Evolutionary conservation across 2,888 invertebrate species (phyloP).

Genomic region (Sturmia bella): DNA sequence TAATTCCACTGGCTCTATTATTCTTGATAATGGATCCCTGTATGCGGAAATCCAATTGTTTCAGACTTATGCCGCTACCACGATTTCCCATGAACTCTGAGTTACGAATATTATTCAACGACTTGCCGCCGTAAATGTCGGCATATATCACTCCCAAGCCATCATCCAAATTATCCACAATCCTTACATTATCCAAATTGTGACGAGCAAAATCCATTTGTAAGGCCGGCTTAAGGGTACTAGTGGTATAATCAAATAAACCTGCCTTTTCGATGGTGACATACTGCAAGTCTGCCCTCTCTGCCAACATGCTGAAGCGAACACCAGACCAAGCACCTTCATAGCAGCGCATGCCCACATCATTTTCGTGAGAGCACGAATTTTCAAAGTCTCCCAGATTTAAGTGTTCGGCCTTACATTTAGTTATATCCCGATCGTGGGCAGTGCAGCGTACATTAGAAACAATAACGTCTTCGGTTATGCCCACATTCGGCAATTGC

Average conservation of each 20-base stretch:
- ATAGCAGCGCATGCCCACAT: conserved; percentile 94
- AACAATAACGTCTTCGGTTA: conserved; percentile 88
- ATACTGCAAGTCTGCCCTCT: conserved; percentile 92
- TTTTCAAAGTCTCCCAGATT: conserved; percentile 89
- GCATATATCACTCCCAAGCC: conserved; percentile 97
- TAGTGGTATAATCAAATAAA: conserved; percentile 94
- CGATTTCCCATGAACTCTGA: conserved; percentile 92
- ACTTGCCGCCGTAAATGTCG: conserved; percentile 93
- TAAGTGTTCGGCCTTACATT: conserved; percentile 90
- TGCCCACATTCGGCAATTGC: conserved; percentile 90
- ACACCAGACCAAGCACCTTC: conserved; percentile 97
- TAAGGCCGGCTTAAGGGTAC: conserved; percentile 92
- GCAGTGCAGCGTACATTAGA: conserved; percentile 95
- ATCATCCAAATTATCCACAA: conserved; percentile 94
- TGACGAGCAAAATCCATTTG: conserved; percentile 94
- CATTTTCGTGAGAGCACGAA: conserved; percentile 92
- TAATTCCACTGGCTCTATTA: conserved; percentile 93
- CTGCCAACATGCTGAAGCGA: conserved; percentile 93
- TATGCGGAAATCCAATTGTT: conserved; percentile 92
- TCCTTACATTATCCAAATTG: conserved; percentile 90
- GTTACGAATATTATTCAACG: conserved; percentile 90
- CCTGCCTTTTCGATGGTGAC: conserved; percentile 96
- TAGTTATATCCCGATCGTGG: conserved; percentile 93
- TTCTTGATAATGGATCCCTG: conserved; percentile 90
- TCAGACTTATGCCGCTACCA: conserved; percentile 94